A percentile compares a stretch with the other conserved stretches of the same genome.
phyloP scores from a whole-genome alignment of 1,140 invertebrate genomes.

The Brevipalpus yothersi region DNA sequence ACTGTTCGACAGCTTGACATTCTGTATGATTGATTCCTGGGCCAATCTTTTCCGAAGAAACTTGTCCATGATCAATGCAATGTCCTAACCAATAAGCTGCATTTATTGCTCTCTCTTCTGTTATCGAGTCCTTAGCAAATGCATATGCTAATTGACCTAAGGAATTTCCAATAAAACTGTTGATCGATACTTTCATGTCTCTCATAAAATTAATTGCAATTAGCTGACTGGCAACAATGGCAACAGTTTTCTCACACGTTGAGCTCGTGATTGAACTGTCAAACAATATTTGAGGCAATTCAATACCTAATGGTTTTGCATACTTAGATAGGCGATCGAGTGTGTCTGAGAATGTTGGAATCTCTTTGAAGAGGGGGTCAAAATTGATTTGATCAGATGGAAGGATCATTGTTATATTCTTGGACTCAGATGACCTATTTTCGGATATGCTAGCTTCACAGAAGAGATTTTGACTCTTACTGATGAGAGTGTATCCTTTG shows the following conservation, averaged over 20 bases:
- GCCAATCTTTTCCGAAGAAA: background rate
- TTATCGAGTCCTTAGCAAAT: background rate
- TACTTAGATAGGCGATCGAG: background rate
- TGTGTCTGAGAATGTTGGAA: background rate
- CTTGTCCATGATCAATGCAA: background rate
- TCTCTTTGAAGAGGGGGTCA: background rate
- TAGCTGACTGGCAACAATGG: background rate
- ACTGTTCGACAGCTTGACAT: background rate
- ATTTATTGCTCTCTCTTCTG: background rate
- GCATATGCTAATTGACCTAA: background rate
- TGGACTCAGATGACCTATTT: background rate
- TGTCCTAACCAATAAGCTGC: background rate
- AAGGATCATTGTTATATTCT: background rate
- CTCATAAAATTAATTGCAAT: background rate
- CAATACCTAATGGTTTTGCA: background rate
- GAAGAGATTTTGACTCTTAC: background rate
- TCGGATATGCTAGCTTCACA: background rate
- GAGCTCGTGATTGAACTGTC: too few relatives aligned
- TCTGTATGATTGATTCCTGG: background rate
- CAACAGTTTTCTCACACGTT: background rate
- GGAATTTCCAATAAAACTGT: background rate
- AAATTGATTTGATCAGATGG: background rate
- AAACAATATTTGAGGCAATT: background rate
- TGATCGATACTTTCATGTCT: background rate
- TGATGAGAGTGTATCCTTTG: background rate